These are phyloP conservation scores for Buteo buteo DNA, from an alignment of 2,113 vertebrate genomes.

Conservation along the genomic window DNA sequence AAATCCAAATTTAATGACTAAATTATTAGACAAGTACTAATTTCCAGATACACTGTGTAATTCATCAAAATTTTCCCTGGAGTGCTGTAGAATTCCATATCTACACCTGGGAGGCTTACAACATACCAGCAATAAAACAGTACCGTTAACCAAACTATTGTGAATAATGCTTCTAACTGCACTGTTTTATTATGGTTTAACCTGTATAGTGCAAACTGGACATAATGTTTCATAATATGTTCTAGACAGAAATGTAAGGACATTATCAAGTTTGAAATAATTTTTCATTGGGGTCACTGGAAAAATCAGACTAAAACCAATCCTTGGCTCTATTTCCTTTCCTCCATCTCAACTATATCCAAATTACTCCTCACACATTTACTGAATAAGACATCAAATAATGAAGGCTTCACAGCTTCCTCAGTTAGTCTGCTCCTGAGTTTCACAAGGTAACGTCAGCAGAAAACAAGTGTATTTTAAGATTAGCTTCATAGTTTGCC, in stretches of 20 bases:
- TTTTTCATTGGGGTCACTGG: not conserved
- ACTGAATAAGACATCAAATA: not conserved
- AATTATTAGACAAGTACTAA: not conserved
- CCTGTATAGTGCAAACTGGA: not conserved
- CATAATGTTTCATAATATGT: not conserved
- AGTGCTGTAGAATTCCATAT: not conserved
- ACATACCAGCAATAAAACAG: not conserved
- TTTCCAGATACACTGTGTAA: not conserved
- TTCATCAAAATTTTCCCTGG: not conserved
- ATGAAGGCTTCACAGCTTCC: not conserved
- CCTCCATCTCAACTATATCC: not conserved
- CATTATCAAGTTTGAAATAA: not conserved
- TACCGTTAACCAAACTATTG: not conserved
- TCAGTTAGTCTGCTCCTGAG: not conserved
- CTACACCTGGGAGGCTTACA: not conserved
- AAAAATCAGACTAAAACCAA: not conserved
- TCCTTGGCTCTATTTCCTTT: not conserved
- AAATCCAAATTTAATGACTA: conserved; percentile 16
- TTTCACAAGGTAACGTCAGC: not conserved
- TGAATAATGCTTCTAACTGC: not conserved
- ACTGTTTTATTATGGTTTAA: not conserved
- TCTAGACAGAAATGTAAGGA: not conserved
- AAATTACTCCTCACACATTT: not conserved
- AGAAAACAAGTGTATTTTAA: not conserved
- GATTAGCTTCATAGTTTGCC: not conserved